Percentiles rank a stretch among this genome's conserved stretches.
Evolutionary conservation across 2,113 vertebrate species (phyloP).

Genomic region (Perccottus glenii): DNA sequence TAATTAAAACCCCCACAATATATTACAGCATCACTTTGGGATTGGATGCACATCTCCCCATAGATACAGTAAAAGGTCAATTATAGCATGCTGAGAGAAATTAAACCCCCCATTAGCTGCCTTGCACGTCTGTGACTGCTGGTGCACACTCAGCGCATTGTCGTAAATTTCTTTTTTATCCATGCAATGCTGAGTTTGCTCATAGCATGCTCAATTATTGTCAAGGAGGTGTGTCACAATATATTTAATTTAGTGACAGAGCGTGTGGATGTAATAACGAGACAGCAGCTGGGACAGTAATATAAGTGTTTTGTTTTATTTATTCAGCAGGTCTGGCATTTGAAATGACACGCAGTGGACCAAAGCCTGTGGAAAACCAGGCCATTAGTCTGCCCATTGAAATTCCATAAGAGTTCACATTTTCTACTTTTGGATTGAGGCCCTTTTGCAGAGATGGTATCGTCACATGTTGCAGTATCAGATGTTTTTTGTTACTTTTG

Average conservation of each 20-base stretch:
- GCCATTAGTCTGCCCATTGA: conserved; percentile 57
- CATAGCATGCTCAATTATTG: conserved; percentile 41
- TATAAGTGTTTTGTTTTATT: conserved; percentile 30
- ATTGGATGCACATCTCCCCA: conserved; percentile 31
- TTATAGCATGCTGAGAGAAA: conserved; percentile 63
- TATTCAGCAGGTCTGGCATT: conserved; percentile 16
- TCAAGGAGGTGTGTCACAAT: conserved; percentile 48
- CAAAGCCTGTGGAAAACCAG: conserved; percentile 37
- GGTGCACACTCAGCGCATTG: conserved; percentile 38
- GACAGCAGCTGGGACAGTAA: conserved; percentile 24
- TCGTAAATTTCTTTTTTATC: conserved; percentile 57
- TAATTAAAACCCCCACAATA: conserved; percentile 66
- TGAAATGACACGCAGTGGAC: conserved; percentile 39
- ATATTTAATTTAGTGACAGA: conserved; percentile 40
- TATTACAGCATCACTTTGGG: conserved; percentile 45
- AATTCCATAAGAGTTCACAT: conserved; percentile 56
- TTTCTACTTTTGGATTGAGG: conserved; percentile 43
- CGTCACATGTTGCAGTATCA: too few species aligned
- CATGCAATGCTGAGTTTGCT: conserved; percentile 50
- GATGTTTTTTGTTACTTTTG: too few species aligned
- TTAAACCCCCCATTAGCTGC: conserved; percentile 68
- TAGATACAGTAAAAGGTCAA: conserved; percentile 65
- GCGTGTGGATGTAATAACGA: conserved; percentile 29
- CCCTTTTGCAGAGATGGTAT: conserved; percentile 30
- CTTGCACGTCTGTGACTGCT: conserved; percentile 61